Percentiles rank a stretch among this genome's conserved stretches.
These are phyloP conservation scores for Papilio dardanus DNA, from an alignment of 1,140 invertebrate genomes.

Conservation along the genomic window DNA sequence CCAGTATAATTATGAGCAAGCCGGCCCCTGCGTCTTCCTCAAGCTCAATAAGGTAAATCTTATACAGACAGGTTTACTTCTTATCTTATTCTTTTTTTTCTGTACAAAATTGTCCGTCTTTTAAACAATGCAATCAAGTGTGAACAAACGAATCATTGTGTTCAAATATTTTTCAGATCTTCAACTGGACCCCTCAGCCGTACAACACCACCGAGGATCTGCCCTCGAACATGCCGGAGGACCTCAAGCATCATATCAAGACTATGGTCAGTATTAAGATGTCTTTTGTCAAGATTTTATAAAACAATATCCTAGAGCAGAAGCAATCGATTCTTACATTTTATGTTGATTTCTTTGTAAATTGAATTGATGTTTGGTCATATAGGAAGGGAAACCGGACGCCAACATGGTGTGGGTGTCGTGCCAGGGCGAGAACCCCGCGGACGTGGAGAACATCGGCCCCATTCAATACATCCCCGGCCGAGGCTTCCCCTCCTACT, in stretches of 20 bases:
- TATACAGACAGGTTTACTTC: not conserved
- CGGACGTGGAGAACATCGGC: constrained; percentile 95
- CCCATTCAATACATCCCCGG: constrained; percentile 91
- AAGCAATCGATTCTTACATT: not conserved
- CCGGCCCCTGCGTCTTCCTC: constrained; percentile 91
- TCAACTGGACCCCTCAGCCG: constrained; percentile 89
- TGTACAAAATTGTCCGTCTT: not conserved
- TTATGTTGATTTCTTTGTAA: not conserved
- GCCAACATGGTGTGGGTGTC: constrained; percentile 91
- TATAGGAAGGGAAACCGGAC: constrained; percentile 80
- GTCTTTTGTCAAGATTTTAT: too few species aligned
- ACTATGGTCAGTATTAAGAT: constrained; percentile 60
- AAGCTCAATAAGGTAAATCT: constrained; percentile 90
- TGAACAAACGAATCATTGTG: too few species aligned
- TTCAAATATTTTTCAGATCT: constrained; percentile 85
- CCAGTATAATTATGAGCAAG: constrained; percentile 89
- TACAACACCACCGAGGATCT: constrained; percentile 89
- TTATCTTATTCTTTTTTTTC: not conserved
- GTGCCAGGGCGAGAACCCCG: constrained; percentile 95
- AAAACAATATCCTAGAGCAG: too few species aligned
- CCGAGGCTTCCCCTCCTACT: constrained; percentile 89
- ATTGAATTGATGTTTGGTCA: constrained; percentile 35
- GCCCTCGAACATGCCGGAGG: constrained; percentile 88
- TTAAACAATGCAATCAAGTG: not conserved
- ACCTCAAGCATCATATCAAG: constrained; percentile 88